These are phyloP conservation scores for Caenorhabditis becei DNA, from an alignment of 2,888 invertebrate species.

Conservation along the genomic window DNA sequence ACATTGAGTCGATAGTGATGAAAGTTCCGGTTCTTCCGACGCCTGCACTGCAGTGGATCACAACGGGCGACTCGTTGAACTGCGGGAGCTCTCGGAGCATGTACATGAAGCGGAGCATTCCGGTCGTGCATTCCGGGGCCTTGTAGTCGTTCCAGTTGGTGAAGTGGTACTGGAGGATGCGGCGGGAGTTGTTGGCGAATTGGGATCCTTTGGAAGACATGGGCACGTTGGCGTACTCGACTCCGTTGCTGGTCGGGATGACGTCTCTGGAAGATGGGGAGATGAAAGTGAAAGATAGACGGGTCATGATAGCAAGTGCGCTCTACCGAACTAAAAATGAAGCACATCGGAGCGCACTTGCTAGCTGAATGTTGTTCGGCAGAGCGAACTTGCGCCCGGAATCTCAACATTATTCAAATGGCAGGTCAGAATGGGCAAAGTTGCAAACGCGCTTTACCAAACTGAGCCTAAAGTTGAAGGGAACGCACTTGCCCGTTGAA, in stretches of 20 bases:
- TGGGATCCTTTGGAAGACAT: conserved; percentile 37
- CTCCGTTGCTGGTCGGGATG: conserved; percentile 29
- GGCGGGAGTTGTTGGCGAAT: conserved; percentile 82
- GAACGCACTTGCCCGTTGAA: too few relatives aligned
- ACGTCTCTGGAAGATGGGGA: conserved; percentile 41
- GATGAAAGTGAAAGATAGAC: too few relatives aligned
- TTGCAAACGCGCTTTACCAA: too few relatives aligned
- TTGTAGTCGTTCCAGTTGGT: conserved; percentile 96
- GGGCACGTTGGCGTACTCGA: conserved; percentile 77
- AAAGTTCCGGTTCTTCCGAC: conserved; percentile 95
- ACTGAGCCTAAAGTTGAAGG: too few relatives aligned
- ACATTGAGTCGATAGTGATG: conserved; percentile 92
- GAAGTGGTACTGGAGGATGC: conserved; percentile 93
- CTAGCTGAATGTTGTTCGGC: too few relatives aligned
- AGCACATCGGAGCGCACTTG: too few relatives aligned
- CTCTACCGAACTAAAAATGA: too few relatives aligned
- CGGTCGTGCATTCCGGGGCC: conserved; percentile 94
- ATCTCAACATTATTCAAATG: too few relatives aligned
- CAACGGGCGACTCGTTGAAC: conserved; percentile 76
- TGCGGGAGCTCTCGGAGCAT: conserved; percentile 83
- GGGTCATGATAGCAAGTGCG: too few relatives aligned
- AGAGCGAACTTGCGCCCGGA: too few relatives aligned
- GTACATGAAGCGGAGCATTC: conserved; percentile 82
- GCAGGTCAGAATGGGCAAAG: too few relatives aligned
- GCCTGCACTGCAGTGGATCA: conserved; percentile 93